Conservation (phyloP, 1,140 invertebrate species). For the Cydia pomonella region DNA sequence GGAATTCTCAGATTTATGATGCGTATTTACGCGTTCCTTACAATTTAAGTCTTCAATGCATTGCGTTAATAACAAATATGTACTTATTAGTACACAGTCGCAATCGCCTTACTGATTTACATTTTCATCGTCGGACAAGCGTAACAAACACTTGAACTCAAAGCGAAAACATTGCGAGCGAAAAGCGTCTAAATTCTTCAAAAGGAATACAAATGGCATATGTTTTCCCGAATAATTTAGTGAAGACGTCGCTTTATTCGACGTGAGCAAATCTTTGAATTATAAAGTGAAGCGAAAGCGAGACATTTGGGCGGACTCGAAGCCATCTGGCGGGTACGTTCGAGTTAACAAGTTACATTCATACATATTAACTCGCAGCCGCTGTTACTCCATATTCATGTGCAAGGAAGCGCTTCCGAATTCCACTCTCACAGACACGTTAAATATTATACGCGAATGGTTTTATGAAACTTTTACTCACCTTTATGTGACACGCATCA, state of each 20-base stretch:
- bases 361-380: conserved; percentile 62
- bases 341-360: conserved; percentile 60
- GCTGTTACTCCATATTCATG: conserved; percentile 53
- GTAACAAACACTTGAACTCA: conserved; percentile 39
- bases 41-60: background rate
- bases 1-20: conserved; percentile 9
- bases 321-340: conserved; percentile 51
- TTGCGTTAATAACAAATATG: background rate
- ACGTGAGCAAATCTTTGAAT: conserved; percentile 69
- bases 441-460: conserved; percentile 2
- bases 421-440: conserved; percentile 23
- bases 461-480: conserved; percentile 14
- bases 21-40: background rate
- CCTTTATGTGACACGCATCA: conserved; percentile 5
- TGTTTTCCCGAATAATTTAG: conserved; percentile 66
- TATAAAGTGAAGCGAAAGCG: conserved; percentile 59
- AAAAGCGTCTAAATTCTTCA: conserved; percentile 33
- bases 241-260: conserved; percentile 58
- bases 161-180: conserved; percentile 26
- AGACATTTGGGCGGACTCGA: conserved; percentile 51
- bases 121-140: conserved; percentile 13
- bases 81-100: background rate
- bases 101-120: conserved; percentile 3
- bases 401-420: conserved; percentile 39
- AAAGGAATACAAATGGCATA: conserved; percentile 40